These are phyloP conservation scores for Carassius carassius DNA, from an alignment of 2,113 vertebrate species.

Conservation along the genomic window DNA sequence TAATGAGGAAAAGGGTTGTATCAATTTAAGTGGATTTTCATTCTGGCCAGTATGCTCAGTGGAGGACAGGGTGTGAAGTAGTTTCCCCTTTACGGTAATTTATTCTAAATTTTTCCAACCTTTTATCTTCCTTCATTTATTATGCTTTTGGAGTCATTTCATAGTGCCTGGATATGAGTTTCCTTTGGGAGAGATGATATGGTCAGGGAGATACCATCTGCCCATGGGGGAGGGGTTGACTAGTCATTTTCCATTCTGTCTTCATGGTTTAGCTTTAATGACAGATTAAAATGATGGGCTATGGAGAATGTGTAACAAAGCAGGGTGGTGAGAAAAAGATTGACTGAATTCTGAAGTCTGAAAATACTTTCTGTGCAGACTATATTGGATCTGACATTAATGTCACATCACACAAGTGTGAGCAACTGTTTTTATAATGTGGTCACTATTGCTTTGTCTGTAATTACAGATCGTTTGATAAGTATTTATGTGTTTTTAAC, in stretches of 20 bases:
- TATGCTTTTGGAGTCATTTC: conserved; percentile 79
- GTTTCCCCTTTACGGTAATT: conserved; percentile 77
- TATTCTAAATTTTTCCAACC: conserved; percentile 79
- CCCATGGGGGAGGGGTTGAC: conserved; percentile 68
- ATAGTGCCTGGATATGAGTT: conserved; percentile 75
- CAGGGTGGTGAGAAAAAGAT: neutral
- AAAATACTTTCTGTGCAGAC: too few species aligned
- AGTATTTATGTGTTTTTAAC: too few species aligned
- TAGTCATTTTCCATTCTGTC: conserved; percentile 77
- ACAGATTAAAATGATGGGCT: conserved; percentile 56
- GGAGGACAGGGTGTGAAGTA: conserved; percentile 71
- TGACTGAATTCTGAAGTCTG: too few species aligned
- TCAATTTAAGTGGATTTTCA: conserved; percentile 43
- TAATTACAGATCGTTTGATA: too few species aligned
- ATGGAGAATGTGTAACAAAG: conserved; percentile 45
- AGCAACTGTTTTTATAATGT: too few species aligned
- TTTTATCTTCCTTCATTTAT: conserved; percentile 79
- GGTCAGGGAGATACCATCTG: conserved; percentile 76
- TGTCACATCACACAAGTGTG: too few species aligned
- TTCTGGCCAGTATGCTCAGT: conserved; percentile 57
- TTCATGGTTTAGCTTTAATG: conserved; percentile 71
- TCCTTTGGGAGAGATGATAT: conserved; percentile 77
- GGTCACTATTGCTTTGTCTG: too few species aligned
- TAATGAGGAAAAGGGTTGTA: conserved; percentile 71
- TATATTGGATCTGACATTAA: too few species aligned